These are phyloP conservation scores for Lasius platythorax DNA, from an alignment of 2,888 invertebrate genomes.

Conservation along the genomic window DNA sequence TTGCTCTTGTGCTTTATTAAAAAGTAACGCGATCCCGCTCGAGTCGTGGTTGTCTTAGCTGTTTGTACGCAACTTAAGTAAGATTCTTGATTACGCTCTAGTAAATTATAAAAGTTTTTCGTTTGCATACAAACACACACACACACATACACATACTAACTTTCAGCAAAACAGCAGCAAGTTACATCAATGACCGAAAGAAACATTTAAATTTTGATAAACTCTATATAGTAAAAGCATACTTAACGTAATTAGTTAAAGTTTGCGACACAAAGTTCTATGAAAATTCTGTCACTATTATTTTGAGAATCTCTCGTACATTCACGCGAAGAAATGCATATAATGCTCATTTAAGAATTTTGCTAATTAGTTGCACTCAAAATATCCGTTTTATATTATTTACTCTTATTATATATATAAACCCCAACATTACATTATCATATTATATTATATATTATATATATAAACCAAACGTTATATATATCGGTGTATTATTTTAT, in stretches of 20 bases:
- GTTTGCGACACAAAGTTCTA: neutral
- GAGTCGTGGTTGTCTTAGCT: neutral
- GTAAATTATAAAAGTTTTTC: conserved; percentile 32
- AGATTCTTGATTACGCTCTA: conserved; percentile 27
- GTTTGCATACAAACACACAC: neutral
- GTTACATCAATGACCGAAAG: neutral
- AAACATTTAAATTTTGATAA: conserved; percentile 31
- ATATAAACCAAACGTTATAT: no score
- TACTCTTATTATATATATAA: neutral
- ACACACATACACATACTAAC: neutral
- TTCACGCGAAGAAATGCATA: no score
- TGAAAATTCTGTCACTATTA: neutral
- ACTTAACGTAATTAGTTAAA: neutral
- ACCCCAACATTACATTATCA: neutral
- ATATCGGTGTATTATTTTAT: neutral
- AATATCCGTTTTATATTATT: neutral
- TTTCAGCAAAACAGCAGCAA: conserved; percentile 11
- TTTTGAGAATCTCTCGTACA: neutral
- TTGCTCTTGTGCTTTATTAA: neutral
- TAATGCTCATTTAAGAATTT: neutral
- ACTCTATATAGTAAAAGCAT: neutral
- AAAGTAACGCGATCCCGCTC: conserved; percentile 22
- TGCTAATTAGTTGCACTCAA: neutral
- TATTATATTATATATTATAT: neutral
- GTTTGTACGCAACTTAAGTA: conserved; percentile 16